Evolutionary conservation across 2,797 vertebrate genomes (phyloP), one percentile per base, ranked within the genome.

Genomic region (Lerista edwardsae): DNA sequence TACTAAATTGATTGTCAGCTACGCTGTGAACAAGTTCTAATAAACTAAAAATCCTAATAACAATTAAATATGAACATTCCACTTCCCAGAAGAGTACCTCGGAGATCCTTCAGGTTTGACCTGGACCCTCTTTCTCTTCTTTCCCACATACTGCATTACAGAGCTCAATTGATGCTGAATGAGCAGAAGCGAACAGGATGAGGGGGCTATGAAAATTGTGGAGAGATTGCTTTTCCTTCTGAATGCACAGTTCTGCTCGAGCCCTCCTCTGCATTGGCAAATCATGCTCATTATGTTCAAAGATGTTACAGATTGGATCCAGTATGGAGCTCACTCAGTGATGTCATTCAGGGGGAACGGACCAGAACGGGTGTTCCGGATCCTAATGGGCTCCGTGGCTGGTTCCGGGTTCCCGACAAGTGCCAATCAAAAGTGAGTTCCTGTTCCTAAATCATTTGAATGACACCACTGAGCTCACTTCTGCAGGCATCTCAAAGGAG

Each of bases 21-120:
- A 39, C 25, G 19, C 10, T 86, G 78, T 88, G 88, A 89, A 91
- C 74, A 74, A 78, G 80, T 25, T 88, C 25, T 88, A 72, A 7
- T 79, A 91, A 92, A 90, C 80, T 79, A 91, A 92, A 90, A 79
- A 90, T 57, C 62, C 47, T n/a, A 74, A 68, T 75, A 83, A 62
- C 72, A 75, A 69, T 76, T 84, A 78, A 71, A 74, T 31, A 57
- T 9, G 27, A 29, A n/a, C 34, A 9, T 31, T 19, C 80, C 57
- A 17, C 51, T 61, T 69, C 17, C 59, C 27, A 65, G 34, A 5
- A 36, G 27, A 55, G 47, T 10, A 47, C n/a, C 9, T 51, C 19
- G 19, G 1, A 74, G 19, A 34, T 23, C 61, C 62, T 25, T 36
- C 14, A 14, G 57, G 17, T 59, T 78, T 84, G 61, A 23, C 19